These are phyloP conservation scores for Laticauda colubrina DNA, from an alignment of 2,113 vertebrate species.

Conservation along the genomic window DNA sequence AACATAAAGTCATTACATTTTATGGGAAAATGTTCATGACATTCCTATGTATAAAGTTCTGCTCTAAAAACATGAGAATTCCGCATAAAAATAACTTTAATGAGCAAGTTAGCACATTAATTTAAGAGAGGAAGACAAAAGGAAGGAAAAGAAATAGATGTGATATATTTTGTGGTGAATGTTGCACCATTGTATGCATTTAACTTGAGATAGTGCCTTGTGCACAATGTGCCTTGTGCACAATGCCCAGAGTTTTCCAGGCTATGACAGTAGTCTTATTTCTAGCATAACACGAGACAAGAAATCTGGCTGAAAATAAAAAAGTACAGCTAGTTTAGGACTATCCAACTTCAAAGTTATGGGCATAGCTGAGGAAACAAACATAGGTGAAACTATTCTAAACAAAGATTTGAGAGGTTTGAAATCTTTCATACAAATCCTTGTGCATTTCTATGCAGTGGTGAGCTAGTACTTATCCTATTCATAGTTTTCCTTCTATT, in stretches of 20 bases:
- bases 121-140: not conserved
- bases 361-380: not conserved
- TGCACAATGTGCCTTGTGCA: not conserved
- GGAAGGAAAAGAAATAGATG: not conserved
- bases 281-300: not conserved
- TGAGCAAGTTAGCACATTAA: not conserved
- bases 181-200: not conserved
- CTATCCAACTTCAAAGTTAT: not conserved
- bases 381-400: not conserved
- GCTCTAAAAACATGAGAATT: not conserved
- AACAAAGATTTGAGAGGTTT: not conserved
- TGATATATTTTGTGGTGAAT: not conserved
- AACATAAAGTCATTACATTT: not conserved
- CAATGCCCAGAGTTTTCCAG: not conserved
- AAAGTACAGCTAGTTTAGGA: not conserved
- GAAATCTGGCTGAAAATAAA: not conserved
- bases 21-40: not conserved
- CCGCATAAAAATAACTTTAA: not conserved
- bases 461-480: not conserved
- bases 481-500: not conserved
- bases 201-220: not conserved
- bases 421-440: not conserved
- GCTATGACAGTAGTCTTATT: not conserved
- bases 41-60: not conserved
- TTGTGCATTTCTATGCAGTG: not conserved